A percentile compares a stretch with the other conserved stretches of the same genome.
These are phyloP conservation scores for Lissonota sp. DNA, from an alignment of 2,888 invertebrate species.

Conservation along the genomic window DNA sequence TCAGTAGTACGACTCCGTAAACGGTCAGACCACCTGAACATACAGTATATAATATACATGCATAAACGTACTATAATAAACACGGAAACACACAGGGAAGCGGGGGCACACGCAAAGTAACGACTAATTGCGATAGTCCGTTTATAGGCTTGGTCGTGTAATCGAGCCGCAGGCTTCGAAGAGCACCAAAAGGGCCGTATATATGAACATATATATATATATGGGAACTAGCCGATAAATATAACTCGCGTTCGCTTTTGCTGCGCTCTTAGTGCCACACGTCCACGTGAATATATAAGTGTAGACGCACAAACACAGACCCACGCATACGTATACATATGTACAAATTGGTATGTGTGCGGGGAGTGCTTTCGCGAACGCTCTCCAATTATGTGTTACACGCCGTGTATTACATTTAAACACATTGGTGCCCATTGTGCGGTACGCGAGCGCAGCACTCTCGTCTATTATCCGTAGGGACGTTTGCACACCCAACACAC, in stretches of 20 bases:
- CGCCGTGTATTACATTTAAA: slow-evolving; percentile 65
- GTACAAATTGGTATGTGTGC: neutral
- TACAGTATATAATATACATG: slow-evolving; percentile 9
- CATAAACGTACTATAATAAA: neutral
- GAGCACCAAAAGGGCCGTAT: neutral
- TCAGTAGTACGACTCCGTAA: slow-evolving; percentile 7
- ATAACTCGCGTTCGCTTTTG: slow-evolving; percentile 39
- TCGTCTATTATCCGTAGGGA: slow-evolving; percentile 61
- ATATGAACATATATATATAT: neutral
- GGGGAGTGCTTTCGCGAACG: slow-evolving; percentile 38
- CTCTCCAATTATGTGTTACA: slow-evolving; percentile 64
- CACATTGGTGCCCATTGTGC: slow-evolving; percentile 63
- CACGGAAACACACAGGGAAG: neutral
- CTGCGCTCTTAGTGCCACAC: slow-evolving; percentile 31
- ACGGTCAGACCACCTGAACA: neutral
- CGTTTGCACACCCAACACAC: slow-evolving; percentile 55
- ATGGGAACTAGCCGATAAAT: slow-evolving; percentile 37
- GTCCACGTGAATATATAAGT: slow-evolving; percentile 13
- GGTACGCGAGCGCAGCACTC: slow-evolving; percentile 54
- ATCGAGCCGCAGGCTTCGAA: slow-evolving; percentile 58
- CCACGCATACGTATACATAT: neutral
- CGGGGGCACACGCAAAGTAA: slow-evolving; percentile 13
- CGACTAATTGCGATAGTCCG: slow-evolving; percentile 55
- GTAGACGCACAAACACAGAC: neutral
- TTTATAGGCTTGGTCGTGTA: slow-evolving; percentile 57